These are phyloP conservation scores for Pipa parva DNA, from an alignment of 2,113 vertebrate genomes.

Conservation along the genomic window DNA sequence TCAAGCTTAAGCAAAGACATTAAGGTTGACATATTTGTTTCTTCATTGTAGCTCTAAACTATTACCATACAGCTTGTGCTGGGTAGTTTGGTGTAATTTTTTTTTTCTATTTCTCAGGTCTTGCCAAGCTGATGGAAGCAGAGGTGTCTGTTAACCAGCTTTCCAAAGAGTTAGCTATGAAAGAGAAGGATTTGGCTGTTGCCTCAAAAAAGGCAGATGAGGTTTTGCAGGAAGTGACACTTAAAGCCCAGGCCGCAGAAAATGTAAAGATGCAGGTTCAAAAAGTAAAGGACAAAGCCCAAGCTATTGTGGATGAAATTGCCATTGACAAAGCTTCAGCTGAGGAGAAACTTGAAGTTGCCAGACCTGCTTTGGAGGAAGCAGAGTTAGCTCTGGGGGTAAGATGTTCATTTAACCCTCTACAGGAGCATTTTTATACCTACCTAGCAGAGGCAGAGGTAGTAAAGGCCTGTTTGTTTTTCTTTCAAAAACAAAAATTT, in stretches of 20 bases:
- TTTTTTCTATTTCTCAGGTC: slow-evolving; percentile 54
- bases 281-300: slow-evolving; percentile 79
- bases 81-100: too few relatives aligned
- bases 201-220: slow-evolving; percentile 67
- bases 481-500: too few relatives aligned
- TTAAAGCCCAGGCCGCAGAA: slow-evolving; percentile 73
- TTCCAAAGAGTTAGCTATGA: slow-evolving; percentile 64
- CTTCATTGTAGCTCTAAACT: too few relatives aligned
- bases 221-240: slow-evolving; percentile 72
- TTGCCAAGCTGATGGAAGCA: slow-evolving; percentile 75
- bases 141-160: slow-evolving; percentile 70
- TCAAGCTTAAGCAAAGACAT: too few relatives aligned
- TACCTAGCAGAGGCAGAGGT: too few relatives aligned
- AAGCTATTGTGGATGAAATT: slow-evolving; percentile 76
- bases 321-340: slow-evolving; percentile 68
- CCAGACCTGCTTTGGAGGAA: slow-evolving; percentile 69
- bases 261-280: slow-evolving; percentile 77
- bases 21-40: too few relatives aligned
- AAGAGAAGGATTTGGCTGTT: slow-evolving; percentile 70
- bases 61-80: too few relatives aligned
- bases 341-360: slow-evolving; percentile 72
- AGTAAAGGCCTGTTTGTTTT: too few relatives aligned
- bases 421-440: too few relatives aligned
- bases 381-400: slow-evolving; percentile 70
- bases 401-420: slow-evolving; percentile 42